Percentiles rank a stretch among this genome's conserved stretches.
Evolutionary conservation across 2,888 invertebrate genomes (phyloP).

Genomic region (Hyalella azteca): DNA sequence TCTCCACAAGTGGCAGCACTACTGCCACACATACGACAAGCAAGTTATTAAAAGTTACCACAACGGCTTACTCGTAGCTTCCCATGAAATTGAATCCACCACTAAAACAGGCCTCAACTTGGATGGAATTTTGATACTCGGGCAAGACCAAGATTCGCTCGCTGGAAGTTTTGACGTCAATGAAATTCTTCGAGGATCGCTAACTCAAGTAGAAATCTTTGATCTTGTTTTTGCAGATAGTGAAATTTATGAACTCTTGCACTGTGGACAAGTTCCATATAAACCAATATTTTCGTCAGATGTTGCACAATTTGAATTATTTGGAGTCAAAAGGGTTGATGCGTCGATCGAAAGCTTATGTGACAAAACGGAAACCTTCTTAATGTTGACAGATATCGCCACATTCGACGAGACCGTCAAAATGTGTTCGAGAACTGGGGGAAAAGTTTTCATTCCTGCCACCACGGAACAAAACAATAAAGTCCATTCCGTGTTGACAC

Average conservation of each 20-base stretch:
- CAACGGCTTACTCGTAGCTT: not conserved
- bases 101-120: not conserved
- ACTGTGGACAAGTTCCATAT: not conserved
- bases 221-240: not conserved
- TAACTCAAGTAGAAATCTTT: not conserved
- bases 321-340: not conserved
- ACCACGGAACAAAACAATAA: not conserved
- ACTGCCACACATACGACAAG: not conserved
- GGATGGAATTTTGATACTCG: not conserved
- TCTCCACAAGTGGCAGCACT: not conserved
- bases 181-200: constrained; percentile 1
- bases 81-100: not conserved
- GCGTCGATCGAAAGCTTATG: not conserved
- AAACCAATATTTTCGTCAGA: not conserved
- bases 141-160: not conserved
- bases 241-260: not conserved
- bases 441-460: not conserved
- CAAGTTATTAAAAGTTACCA: not conserved
- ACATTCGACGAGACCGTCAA: not conserved
- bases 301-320: not conserved
- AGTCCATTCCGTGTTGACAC: not conserved
- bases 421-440: not conserved
- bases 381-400: not conserved
- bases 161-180: not conserved
- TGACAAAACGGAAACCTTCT: not conserved